phyloP scores from a whole-genome alignment of 2,888 invertebrate species.

The Macroteleia sp. region DNA sequence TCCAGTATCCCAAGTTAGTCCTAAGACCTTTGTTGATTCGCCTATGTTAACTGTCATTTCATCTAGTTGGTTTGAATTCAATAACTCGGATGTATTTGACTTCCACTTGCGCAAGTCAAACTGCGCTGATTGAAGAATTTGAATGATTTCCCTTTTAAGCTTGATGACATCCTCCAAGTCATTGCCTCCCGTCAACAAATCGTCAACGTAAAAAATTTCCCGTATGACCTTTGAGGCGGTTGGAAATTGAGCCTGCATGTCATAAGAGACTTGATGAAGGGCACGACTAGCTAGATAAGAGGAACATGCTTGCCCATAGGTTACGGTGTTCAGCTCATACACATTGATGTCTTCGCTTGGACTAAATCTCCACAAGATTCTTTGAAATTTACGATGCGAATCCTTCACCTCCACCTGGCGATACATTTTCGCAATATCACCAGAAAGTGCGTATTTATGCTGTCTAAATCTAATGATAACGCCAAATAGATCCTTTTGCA shows the following conservation, averaged over 20 bases:
- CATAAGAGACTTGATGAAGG: background rate
- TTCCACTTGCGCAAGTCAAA: conserved; percentile 25
- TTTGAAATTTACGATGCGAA: too few species aligned
- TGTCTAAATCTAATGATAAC: conserved; percentile 60
- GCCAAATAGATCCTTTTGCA: conserved; percentile 62
- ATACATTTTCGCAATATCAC: conserved; percentile 73
- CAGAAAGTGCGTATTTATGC: conserved; percentile 64
- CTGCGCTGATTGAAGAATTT: conserved; percentile 4
- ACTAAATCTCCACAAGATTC: conserved; percentile 1
- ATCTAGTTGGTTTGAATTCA: background rate
- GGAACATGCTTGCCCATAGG: conserved; percentile 1
- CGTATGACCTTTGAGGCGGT: background rate
- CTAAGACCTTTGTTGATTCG: background rate
- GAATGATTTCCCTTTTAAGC: background rate
- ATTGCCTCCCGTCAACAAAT: conserved; percentile 16
- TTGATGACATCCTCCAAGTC: background rate
- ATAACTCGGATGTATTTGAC: too few species aligned
- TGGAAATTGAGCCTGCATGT: background rate
- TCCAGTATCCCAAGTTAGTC: conserved; percentile 8
- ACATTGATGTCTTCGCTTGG: background rate
- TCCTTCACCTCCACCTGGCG: conserved; percentile 40
- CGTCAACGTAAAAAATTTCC: conserved; percentile 17
- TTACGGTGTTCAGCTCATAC: conserved; percentile 31
- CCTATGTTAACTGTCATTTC: conserved; percentile 2
- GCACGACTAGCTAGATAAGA: background rate